A percentile compares a stretch with the other conserved stretches of the same genome.
phyloP scores from a whole-genome alignment of 2,113 vertebrate species.

The Heliornis fulica region DNA sequence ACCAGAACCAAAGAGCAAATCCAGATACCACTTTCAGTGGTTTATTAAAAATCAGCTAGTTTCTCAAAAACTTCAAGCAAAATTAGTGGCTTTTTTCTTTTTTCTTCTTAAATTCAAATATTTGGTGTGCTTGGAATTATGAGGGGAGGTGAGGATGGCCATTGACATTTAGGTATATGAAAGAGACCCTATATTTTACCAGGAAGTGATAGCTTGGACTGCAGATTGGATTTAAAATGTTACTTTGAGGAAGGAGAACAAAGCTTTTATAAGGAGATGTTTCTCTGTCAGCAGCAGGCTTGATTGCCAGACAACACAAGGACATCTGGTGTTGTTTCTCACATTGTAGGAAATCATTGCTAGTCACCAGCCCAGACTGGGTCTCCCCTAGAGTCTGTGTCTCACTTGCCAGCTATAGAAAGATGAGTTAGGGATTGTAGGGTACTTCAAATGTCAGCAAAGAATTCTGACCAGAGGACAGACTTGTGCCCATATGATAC shows the following conservation, averaged over 20 bases:
- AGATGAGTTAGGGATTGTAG: background rate
- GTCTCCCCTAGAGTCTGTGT: background rate
- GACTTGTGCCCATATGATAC: fast-evolving
- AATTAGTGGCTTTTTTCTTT: background rate
- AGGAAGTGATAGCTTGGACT: background rate
- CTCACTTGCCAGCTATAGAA: background rate
- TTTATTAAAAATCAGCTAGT: background rate
- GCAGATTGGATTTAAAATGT: background rate
- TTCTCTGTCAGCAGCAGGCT: background rate
- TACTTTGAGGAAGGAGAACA: background rate
- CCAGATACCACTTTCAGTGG: background rate
- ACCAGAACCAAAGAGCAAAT: background rate
- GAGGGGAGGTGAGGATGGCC: background rate
- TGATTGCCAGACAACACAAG: background rate
- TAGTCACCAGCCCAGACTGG: background rate
- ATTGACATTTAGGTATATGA: background rate
- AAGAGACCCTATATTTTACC: background rate
- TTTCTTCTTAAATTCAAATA: background rate
- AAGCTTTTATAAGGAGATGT: background rate
- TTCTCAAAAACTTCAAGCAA: background rate
- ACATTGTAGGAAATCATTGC: background rate
- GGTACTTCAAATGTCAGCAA: background rate
- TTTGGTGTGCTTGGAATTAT: background rate
- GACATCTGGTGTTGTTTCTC: background rate
- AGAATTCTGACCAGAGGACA: background rate